Percentiles rank a stretch among this genome's conserved stretches.
Evolutionary conservation across 2,113 vertebrate genomes (phyloP).

Genomic region (Vicugna pacos): DNA sequence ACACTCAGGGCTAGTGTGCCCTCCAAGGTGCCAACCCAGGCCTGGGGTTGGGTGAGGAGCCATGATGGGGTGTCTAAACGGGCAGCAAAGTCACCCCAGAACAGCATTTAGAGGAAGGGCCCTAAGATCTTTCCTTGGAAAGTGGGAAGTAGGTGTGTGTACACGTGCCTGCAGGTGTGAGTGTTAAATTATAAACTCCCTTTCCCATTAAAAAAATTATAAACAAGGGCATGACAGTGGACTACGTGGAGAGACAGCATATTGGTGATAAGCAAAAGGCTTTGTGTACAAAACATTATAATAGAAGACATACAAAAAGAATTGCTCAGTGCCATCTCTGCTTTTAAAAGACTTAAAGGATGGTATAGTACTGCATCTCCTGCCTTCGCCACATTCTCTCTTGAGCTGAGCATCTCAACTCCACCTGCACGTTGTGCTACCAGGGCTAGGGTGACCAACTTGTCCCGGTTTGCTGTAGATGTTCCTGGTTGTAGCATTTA

Average conservation of each 20-base stretch:
- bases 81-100: not conserved
- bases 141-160: not conserved
- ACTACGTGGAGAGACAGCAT: not conserved
- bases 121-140: not conserved
- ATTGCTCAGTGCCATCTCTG: not conserved
- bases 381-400: not conserved
- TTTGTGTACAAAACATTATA: not conserved
- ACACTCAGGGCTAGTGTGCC: not conserved
- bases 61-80: not conserved
- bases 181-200: slow-evolving; percentile 22
- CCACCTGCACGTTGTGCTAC: not conserved
- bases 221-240: not conserved
- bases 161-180: not conserved
- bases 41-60: not conserved
- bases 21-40: not conserved
- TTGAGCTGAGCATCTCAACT: not conserved
- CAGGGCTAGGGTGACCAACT: not conserved
- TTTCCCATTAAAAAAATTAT: not conserved
- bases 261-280: not conserved
- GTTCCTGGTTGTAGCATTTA: not conserved
- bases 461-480: not conserved
- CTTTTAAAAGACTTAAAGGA: not conserved
- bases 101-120: not conserved
- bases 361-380: not conserved
- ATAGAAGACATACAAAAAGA: not conserved